A percentile compares a stretch with the other conserved stretches of the same genome.
phyloP scores from a whole-genome alignment of 1,140 invertebrate genomes.

The Lasioglossum baleicum region DNA sequence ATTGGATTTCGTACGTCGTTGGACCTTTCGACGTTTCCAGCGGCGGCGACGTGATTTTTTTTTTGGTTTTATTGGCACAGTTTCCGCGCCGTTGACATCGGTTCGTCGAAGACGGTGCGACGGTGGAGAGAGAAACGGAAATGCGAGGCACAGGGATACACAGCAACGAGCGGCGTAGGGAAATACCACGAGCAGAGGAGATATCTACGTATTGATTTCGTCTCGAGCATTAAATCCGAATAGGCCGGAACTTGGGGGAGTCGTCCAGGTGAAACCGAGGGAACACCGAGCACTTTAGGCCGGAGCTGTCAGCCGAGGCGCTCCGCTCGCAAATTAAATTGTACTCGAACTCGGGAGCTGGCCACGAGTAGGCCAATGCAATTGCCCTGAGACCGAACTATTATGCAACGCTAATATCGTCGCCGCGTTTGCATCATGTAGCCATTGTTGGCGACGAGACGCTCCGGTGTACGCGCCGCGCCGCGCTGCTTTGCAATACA shows the following conservation, averaged over 20 bases:
- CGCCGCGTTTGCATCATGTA: slow-evolving; percentile 35
- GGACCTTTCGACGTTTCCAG: background rate
- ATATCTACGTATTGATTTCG: slow-evolving; percentile 65
- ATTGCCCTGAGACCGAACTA: slow-evolving; percentile 49
- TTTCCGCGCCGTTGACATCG: slow-evolving; percentile 32
- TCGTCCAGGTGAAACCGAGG: slow-evolving; percentile 58
- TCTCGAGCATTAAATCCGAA: slow-evolving; percentile 60
- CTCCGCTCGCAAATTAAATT: slow-evolving; percentile 55
- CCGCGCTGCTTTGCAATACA: background rate
- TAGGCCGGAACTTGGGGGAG: slow-evolving; percentile 40
- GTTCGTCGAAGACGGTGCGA: slow-evolving; percentile 5
- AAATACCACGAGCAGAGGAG: slow-evolving; percentile 31
- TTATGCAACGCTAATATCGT: slow-evolving; percentile 52
- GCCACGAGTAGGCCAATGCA: slow-evolving; percentile 47
- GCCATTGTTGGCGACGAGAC: slow-evolving; percentile 29
- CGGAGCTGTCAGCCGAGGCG: background rate
- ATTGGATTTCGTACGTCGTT: slow-evolving; percentile 18
- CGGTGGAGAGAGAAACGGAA: background rate
- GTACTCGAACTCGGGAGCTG: slow-evolving; percentile 21
- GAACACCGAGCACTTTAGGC: slow-evolving; percentile 15
- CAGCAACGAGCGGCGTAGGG: background rate
- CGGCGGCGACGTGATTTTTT: background rate
- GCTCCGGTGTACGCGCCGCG: background rate
- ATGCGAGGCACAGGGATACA: background rate
- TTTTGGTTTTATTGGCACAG: slow-evolving; percentile 37